A percentile compares a stretch with the other conserved stretches of the same genome.
These are phyloP conservation scores for Papilio polytes DNA, from an alignment of 1,140 invertebrate species.

Conservation along the genomic window DNA sequence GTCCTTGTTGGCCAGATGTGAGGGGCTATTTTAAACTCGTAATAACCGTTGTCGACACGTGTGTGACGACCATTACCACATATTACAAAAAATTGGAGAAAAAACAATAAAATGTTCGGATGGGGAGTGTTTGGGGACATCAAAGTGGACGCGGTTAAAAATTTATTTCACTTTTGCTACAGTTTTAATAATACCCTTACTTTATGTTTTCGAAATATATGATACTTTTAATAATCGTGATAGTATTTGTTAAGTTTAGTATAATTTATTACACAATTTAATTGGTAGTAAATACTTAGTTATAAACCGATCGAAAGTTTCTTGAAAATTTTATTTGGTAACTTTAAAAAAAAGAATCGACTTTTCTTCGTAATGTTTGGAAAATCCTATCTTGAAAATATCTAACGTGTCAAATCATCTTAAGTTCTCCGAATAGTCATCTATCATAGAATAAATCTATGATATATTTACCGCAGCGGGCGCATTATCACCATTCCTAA, in stretches of 20 bases:
- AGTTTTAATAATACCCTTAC: neutral
- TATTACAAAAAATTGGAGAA: constrained; percentile 81
- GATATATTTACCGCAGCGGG: constrained; percentile 82
- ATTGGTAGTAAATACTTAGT: neutral
- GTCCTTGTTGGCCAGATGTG: constrained; percentile 61
- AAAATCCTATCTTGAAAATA: constrained; percentile 20
- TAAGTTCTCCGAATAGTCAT: constrained; percentile 59
- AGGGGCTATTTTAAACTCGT: constrained; percentile 83
- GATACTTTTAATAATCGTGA: neutral
- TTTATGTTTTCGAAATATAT: neutral
- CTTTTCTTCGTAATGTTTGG: constrained; percentile 14
- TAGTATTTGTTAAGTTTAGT: neutral
- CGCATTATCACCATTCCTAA: constrained; percentile 82
- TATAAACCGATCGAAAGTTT: neutral
- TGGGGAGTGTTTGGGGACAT: constrained; percentile 54
- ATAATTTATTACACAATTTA: neutral
- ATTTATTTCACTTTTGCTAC: constrained; percentile 36
- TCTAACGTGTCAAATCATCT: constrained; percentile 21
- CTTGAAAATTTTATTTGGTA: neutral
- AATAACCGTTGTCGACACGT: constrained; percentile 81
- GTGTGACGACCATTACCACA: constrained; percentile 81
- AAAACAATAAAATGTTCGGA: constrained; percentile 76
- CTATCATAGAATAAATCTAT: constrained; percentile 81
- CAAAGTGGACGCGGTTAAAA: constrained; percentile 72
- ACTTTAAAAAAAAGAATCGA: constrained; percentile 25